Conservation (phyloP, 2,113 vertebrate genomes). For the Clarias macrocephalus region DNA sequence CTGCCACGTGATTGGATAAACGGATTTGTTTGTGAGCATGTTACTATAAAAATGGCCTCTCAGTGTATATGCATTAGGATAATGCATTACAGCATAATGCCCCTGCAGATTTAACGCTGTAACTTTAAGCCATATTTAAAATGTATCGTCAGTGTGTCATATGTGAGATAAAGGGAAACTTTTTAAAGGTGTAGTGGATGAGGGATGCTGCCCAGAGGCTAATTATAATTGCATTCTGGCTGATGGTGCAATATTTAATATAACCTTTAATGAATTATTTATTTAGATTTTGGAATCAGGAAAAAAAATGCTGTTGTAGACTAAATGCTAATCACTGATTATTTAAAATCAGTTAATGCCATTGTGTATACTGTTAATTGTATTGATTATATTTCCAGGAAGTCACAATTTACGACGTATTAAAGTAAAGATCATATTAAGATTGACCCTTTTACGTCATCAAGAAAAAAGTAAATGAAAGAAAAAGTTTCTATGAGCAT, state of each 20-base stretch:
- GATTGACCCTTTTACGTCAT: background rate
- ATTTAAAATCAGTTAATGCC: background rate
- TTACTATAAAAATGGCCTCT: background rate
- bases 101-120: background rate
- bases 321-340: background rate
- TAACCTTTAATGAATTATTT: background rate
- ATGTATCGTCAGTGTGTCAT: background rate
- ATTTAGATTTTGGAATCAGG: background rate
- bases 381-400: background rate
- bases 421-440: background rate
- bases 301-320: background rate
- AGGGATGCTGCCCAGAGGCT: background rate
- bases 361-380: background rate
- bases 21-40: background rate
- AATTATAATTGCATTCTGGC: background rate
- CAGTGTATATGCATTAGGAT: background rate
- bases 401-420: background rate
- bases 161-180: background rate
- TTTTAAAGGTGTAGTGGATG: background rate
- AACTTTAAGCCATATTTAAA: slow-evolving; percentile 7
- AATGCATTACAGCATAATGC: background rate
- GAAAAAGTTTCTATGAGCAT: too few species aligned
- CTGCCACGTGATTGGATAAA: background rate
- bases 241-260: background rate
- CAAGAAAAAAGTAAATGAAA: too few species aligned